phyloP scores from a whole-genome alignment of 2,888 invertebrate species.

The Synergus laeviventris region DNA sequence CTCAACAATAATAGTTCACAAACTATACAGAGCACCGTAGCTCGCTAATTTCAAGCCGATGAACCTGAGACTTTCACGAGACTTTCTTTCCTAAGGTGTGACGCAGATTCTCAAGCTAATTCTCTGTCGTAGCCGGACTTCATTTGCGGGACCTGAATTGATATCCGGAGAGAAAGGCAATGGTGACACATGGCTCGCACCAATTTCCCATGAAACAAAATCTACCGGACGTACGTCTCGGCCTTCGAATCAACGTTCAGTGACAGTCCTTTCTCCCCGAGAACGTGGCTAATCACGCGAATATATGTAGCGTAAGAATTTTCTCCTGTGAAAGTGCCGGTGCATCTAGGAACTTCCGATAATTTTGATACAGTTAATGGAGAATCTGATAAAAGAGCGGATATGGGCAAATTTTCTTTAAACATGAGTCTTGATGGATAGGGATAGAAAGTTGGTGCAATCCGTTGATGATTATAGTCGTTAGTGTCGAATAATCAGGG shows the following conservation, averaged over 20 bases:
- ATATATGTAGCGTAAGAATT: slow-evolving; percentile 22
- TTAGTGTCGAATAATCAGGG: neutral
- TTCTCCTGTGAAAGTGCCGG: slow-evolving; percentile 14
- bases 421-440: slow-evolving; percentile 5
- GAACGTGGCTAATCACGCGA: slow-evolving; percentile 25
- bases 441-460: slow-evolving; percentile 21
- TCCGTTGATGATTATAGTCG: slow-evolving; percentile 1
- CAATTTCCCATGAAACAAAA: slow-evolving; percentile 54
- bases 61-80: slow-evolving; percentile 60
- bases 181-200: slow-evolving; percentile 49
- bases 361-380: neutral
- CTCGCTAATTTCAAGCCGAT: slow-evolving; percentile 8
- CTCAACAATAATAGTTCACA: neutral
- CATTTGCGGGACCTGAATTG: slow-evolving; percentile 45
- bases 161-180: slow-evolving; percentile 72
- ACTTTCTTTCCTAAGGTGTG: slow-evolving; percentile 59
- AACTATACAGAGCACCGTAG: slow-evolving; percentile 6
- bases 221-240: slow-evolving; percentile 52
- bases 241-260: slow-evolving; percentile 41
- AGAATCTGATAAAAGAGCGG: neutral
- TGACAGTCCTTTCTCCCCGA: slow-evolving; percentile 26
- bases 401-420: neutral
- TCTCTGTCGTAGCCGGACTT: slow-evolving; percentile 45
- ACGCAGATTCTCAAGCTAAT: slow-evolving; percentile 27
- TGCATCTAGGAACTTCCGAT: neutral